Conservation (phyloP, 2,888 invertebrate species). For the Adelognathus sp. region DNA sequence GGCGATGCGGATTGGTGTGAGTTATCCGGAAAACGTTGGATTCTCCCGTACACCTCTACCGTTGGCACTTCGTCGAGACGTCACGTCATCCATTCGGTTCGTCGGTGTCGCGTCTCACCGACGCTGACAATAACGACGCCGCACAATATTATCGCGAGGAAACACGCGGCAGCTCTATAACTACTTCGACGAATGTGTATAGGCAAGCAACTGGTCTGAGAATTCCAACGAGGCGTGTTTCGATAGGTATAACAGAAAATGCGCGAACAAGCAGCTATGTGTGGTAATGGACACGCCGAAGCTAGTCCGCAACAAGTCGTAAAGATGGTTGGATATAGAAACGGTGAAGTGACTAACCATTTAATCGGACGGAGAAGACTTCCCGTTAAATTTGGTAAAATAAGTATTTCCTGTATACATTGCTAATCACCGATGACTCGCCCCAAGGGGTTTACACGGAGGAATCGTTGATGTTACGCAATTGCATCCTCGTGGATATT, state of each 20-base stretch:
- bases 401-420: too few relatives aligned
- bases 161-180: not conserved
- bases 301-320: not conserved
- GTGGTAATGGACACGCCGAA: not conserved
- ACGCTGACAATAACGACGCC: slow-evolving; percentile 2
- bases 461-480: not conserved
- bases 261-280: not conserved
- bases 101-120: slow-evolving; percentile 9
- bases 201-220: not conserved
- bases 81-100: slow-evolving; percentile 22
- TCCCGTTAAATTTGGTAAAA: too few relatives aligned
- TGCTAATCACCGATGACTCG: too few relatives aligned
- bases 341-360: too few relatives aligned
- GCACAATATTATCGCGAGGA: not conserved
- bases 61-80: slow-evolving; percentile 42
- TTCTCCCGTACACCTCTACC: slow-evolving; percentile 34
- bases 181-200: not conserved
- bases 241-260: not conserved
- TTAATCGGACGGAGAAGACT: too few relatives aligned
- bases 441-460: not conserved
- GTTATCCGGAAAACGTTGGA: slow-evolving; percentile 26
- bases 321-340: not conserved
- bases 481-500: not conserved
- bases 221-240: not conserved
- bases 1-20: slow-evolving; percentile 43